phyloP scores from a whole-genome alignment of 2,797 vertebrate genomes.

The Pipistrellus pipistrellus region DNA sequence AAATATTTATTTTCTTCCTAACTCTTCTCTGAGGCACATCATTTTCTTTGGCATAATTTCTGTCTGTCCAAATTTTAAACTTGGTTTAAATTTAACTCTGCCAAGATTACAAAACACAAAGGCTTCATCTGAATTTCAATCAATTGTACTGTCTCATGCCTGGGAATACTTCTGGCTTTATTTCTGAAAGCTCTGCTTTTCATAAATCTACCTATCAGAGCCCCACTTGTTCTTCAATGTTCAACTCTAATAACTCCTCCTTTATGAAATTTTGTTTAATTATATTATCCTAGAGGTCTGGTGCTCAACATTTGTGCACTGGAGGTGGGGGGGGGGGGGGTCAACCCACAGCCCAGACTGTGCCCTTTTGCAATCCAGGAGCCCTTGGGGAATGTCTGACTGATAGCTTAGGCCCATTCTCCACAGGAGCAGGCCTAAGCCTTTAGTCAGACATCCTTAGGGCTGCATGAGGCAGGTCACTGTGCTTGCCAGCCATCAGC shows the following conservation, averaged over 20 bases:
- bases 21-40: background rate
- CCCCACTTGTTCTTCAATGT: background rate
- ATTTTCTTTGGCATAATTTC: background rate
- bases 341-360: no score
- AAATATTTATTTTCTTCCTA: background rate
- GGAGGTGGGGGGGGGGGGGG: no score
- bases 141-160: rapidly evolving
- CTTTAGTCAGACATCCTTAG: no score
- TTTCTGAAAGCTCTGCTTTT: background rate
- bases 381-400: no score
- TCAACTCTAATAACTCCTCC: background rate
- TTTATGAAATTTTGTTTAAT: background rate
- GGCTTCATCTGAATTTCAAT: background rate
- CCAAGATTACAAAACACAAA: background rate
- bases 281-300: no score
- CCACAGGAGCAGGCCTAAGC: no score
- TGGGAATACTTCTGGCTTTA: background rate
- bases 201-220: rapidly evolving
- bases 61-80: background rate
- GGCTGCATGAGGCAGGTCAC: no score
- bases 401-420: no score
- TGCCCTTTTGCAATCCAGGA: no score
- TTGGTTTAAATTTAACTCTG: background rate
- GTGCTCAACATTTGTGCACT: no score
- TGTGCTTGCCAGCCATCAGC: no score